Evolutionary conservation across 2,797 vertebrate species (phyloP), one percentile per base, ranked within the genome.

Genomic region (Syngnathus acus): DNA sequence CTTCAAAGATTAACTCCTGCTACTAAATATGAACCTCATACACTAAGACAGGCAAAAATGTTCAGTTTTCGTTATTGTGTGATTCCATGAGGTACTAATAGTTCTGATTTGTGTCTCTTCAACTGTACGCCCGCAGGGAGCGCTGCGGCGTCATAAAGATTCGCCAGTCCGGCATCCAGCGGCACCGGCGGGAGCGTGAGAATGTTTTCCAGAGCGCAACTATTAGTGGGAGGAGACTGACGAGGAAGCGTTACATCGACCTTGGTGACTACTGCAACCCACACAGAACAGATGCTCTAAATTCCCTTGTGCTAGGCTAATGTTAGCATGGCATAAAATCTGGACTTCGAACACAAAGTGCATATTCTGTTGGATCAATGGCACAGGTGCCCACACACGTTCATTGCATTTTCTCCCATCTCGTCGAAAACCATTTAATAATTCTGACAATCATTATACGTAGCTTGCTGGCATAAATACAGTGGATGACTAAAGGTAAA

Each of bases 181-280:
- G 91, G 83, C 93, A 92, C 86, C 89, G 91, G 82, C 83, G 82
- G 53, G 88, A 89, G 9, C 89, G 91, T 0, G 96, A 98, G 68
- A 89, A 91, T 51, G 92, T 89, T 45, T 45, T 62, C 21, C 60
- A 26, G 60, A 62, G 21, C 13, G 6, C 21, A 75, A 91, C 86
- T 0, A 90, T 88, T 2, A 87, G 90, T n/a, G 82, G 89, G 4
- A 86, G 88, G 72, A 92, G 91, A 84, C 91, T 94, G 83, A 88
- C 92, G 75, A 93, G 96, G 89, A 95, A 97, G 87, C 94, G 94
- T 89, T 95, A 93, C 66, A 78, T 95, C 67, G 94, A 97, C 86
- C 90, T 95, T 39, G 96, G 97, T 99, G 92, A 45, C 21, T 42
- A 42, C 19, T 6, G 6, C 59, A 42, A 42, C 39, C 21, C 19